Conservation (phyloP, 2,113 vertebrate genomes). For the Chaetops frenatus region DNA sequence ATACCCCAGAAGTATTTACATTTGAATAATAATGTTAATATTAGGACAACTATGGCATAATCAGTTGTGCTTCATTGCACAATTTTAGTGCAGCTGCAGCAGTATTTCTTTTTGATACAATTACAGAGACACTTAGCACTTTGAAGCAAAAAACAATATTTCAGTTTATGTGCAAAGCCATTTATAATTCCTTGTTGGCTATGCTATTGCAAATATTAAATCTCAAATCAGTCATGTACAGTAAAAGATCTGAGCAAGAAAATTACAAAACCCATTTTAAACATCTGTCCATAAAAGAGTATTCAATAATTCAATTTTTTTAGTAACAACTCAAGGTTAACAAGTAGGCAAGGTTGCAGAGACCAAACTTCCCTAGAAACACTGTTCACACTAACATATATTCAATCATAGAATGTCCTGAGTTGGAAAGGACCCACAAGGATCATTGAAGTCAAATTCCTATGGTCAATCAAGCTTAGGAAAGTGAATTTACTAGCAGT, state of each 20-base stretch:
- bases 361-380: background rate
- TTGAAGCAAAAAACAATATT: background rate
- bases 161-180: background rate
- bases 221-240: background rate
- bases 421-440: background rate
- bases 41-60: background rate
- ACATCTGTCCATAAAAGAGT: background rate
- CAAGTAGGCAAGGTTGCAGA: background rate
- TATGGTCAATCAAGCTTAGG: background rate
- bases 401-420: background rate
- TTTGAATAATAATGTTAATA: constrained; percentile 23
- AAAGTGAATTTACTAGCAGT: background rate
- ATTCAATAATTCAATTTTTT: background rate
- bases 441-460: background rate
- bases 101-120: background rate
- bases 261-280: background rate
- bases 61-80: background rate
- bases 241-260: background rate
- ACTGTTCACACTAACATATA: background rate
- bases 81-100: background rate
- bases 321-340: background rate
- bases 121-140: background rate
- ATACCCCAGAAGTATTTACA: background rate
- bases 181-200: background rate
- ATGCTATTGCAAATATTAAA: background rate